Conservation (phyloP, 2,888 invertebrate genomes). For the Apocheima hispidaria region DNA sequence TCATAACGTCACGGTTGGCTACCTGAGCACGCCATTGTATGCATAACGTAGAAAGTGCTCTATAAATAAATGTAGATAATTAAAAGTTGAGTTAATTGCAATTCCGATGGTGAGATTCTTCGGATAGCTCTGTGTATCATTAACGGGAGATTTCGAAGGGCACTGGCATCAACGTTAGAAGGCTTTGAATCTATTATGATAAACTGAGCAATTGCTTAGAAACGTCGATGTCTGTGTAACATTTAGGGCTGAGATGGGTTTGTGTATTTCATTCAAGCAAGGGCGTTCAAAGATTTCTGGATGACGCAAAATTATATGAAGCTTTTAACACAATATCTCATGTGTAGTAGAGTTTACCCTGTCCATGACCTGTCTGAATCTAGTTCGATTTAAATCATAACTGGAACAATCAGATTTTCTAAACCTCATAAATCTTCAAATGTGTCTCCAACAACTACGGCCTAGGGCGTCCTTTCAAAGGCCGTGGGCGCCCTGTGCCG, state of each 20-base stretch:
- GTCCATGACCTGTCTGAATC: no score
- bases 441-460: not conserved
- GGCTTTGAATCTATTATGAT: not conserved
- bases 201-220: not conserved
- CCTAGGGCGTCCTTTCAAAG: constrained; percentile 36
- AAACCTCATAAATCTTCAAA: constrained; percentile 11
- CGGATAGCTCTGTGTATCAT: constrained; percentile 20
- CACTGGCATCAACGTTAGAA: constrained; percentile 27
- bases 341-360: no score
- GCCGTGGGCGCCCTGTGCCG: constrained; percentile 38
- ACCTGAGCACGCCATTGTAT: constrained; percentile 50
- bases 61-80: constrained; percentile 44
- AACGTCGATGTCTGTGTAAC: not conserved
- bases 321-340: no score
- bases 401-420: no score
- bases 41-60: constrained; percentile 49
- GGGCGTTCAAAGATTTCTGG: not conserved
- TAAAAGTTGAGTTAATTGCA: constrained; percentile 50
- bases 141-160: constrained; percentile 29
- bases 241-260: not conserved
- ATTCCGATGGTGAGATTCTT: constrained; percentile 33
- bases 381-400: no score
- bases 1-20: constrained; percentile 62
- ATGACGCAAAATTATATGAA: no score
- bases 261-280: no score